Conservation (phyloP, 2,888 invertebrate genomes). For the Limulus polyphemus region DNA sequence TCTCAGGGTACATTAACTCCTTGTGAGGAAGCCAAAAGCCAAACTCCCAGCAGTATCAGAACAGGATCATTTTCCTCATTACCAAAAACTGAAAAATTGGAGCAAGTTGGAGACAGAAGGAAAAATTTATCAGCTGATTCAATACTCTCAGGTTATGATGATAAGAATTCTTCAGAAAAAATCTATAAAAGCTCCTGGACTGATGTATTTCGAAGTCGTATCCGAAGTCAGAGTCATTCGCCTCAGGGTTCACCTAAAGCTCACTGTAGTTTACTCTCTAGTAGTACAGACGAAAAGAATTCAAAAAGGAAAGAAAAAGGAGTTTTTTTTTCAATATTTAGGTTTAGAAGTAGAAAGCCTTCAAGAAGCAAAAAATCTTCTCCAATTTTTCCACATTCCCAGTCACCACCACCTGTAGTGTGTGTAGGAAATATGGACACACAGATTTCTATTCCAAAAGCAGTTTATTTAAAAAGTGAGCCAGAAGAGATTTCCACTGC, state of each 20-base stretch:
- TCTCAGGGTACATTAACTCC: conserved; percentile 21
- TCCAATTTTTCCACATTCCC: not conserved
- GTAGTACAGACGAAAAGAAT: conserved; percentile 5
- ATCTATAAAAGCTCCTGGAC: conserved; percentile 24
- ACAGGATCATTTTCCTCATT: conserved; percentile 14
- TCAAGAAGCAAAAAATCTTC: conserved; percentile 1
- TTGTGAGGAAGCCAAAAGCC: conserved; percentile 11
- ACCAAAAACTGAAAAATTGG: conserved; percentile 8
- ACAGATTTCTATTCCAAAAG: not conserved
- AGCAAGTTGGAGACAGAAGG: conserved; percentile 4
- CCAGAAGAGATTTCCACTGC: not conserved
- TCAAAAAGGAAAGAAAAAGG: conserved; percentile 18
- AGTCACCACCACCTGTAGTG: conserved; percentile 1
- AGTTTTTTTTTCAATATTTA: conserved; percentile 22
- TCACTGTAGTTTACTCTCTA: not conserved
- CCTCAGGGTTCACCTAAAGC: conserved; percentile 10
- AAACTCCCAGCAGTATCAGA: conserved; percentile 8
- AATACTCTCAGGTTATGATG: conserved; percentile 7
- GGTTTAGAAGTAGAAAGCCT: conserved; percentile 13
- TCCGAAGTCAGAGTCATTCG: conserved; percentile 12
- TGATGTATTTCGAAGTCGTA: conserved; percentile 22
- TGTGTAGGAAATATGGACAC: not conserved
- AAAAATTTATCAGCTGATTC: conserved; percentile 19
- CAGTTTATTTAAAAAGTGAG: not conserved
- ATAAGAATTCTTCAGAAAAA: conserved; percentile 7